phyloP scores from a whole-genome alignment of 2,797 vertebrate species.

The Parauchenoglanis punctatus region DNA sequence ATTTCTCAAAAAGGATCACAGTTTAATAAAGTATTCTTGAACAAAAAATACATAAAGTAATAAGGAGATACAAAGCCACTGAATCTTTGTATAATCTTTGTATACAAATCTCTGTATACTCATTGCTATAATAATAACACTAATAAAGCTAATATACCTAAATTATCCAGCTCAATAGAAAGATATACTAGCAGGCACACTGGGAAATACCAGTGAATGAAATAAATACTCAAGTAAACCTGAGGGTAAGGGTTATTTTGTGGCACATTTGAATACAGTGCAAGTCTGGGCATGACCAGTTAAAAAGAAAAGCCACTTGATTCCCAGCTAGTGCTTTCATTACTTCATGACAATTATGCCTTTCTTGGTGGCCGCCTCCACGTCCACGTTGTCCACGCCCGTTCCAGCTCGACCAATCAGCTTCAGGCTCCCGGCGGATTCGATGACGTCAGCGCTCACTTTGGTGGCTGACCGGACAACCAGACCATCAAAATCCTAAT shows the following conservation, averaged over 20 bases:
- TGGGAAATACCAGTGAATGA: neutral
- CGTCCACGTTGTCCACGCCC: conserved; percentile 95
- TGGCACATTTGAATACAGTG: neutral
- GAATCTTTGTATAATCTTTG: too few species aligned
- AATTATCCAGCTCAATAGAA: neutral
- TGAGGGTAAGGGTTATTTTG: neutral
- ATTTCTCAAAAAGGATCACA: neutral
- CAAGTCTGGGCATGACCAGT: neutral
- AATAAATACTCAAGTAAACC: neutral
- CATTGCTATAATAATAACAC: neutral
- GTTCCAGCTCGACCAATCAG: conserved; percentile 95
- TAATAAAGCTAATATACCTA: neutral
- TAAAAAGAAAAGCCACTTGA: too few species aligned
- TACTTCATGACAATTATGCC: conserved; percentile 98
- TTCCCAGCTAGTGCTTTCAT: conserved; percentile 57
- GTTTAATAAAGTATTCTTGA: neutral
- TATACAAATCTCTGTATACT: neutral
- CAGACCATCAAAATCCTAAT: conserved; percentile 89
- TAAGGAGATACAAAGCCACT: neutral
- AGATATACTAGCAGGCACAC: neutral
- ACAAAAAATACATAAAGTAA: neutral
- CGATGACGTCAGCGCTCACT: conserved; percentile 88
- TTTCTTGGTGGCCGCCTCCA: conserved; percentile 89
- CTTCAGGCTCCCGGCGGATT: conserved; percentile 82
- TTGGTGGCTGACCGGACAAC: conserved; percentile 95